These are phyloP conservation scores for Indicator maculatus DNA, from an alignment of 2,113 vertebrate species.

Conservation along the genomic window DNA sequence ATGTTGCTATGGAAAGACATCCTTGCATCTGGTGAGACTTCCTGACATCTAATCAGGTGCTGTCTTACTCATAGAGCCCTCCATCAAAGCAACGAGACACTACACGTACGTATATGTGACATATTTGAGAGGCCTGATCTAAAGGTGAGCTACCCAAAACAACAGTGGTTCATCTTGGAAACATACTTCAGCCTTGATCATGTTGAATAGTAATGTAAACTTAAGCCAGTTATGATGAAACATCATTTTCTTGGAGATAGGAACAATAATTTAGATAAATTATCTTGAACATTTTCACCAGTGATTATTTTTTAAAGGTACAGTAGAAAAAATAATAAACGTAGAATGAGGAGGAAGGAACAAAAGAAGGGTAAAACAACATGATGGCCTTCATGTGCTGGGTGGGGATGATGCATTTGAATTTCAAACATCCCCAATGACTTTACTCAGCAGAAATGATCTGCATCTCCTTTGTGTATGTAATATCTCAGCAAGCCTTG, in stretches of 20 bases:
- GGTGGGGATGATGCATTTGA: background rate
- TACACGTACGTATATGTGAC: background rate
- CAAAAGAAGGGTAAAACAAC: background rate
- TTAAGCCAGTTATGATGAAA: background rate
- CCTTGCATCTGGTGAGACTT: background rate
- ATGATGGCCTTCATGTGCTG: background rate
- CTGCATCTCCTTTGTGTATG: constrained; percentile 28
- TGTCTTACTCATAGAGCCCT: background rate
- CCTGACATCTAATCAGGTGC: background rate
- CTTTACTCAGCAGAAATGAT: constrained; percentile 51
- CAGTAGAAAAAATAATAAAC: background rate
- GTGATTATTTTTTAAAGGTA: background rate
- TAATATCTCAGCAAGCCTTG: constrained; percentile 44
- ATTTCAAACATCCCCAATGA: constrained; percentile 22
- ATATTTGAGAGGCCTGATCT: background rate
- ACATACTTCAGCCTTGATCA: background rate
- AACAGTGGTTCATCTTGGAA: background rate
- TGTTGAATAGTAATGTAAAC: background rate
- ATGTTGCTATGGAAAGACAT: background rate
- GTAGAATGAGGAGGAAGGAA: background rate
- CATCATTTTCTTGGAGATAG: background rate
- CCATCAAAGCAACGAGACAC: background rate
- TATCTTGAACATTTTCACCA: background rate
- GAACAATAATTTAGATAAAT: background rate
- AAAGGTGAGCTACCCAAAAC: background rate